phyloP scores from a whole-genome alignment of 2,888 invertebrate genomes.

The Elysia crispata region DNA sequence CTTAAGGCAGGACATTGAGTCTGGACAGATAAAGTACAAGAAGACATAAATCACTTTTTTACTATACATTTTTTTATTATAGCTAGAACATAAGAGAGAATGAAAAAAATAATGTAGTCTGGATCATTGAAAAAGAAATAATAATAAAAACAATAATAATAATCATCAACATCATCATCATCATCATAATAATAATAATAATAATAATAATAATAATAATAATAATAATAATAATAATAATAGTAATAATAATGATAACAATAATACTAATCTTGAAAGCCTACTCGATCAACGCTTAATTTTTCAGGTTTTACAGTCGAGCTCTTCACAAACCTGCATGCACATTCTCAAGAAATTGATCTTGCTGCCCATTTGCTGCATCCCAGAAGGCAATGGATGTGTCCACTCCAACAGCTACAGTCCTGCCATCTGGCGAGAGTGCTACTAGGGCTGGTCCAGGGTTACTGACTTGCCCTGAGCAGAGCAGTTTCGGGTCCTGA shows the following conservation, averaged over 20 bases:
- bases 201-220: conserved; percentile 16
- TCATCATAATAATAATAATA: not conserved
- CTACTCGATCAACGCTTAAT: too few relatives aligned
- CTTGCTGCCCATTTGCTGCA: conserved; percentile 83
- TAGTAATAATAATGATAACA: not conserved
- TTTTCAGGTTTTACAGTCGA: too few relatives aligned
- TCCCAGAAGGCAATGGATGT: conserved; percentile 84
- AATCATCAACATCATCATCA: too few relatives aligned
- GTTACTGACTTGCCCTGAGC: conserved; percentile 80
- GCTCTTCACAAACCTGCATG: conserved; percentile 74
- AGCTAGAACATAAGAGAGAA: too few relatives aligned
- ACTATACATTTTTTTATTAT: too few relatives aligned
- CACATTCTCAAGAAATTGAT: conserved; percentile 84
- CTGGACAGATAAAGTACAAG: conserved; percentile 79
- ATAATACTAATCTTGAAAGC: too few relatives aligned
- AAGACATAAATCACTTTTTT: not conserved
- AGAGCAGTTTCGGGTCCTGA: conserved; percentile 86
- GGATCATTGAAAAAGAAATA: too few relatives aligned
- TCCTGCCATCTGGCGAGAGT: conserved; percentile 88
- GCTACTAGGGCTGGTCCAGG: conserved; percentile 81
- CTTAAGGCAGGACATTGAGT: conserved; percentile 83
- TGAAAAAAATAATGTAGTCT: too few relatives aligned
- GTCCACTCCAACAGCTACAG: conserved; percentile 85
- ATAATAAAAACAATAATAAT: not conserved
- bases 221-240: conserved; percentile 19